Base-by-base conservation (phyloP, 1,140 invertebrate species). In the Drosophila virilis region DNA sequence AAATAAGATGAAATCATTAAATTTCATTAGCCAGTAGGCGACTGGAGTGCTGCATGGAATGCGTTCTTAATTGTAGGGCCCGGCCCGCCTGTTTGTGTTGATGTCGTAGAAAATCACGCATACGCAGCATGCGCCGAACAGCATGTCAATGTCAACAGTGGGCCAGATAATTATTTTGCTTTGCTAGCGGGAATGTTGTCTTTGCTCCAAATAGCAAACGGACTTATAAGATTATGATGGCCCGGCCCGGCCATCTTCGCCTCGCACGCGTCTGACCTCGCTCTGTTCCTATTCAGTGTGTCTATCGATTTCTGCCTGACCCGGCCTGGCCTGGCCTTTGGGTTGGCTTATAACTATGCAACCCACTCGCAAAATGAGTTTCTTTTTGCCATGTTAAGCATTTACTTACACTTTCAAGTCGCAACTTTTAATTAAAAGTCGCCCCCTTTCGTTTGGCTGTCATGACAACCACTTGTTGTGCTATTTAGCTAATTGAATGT, bases 101-200 rank as follows among this genome's bases (percentile, higher is more conserved):
- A 40, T 73, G 40, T 54, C 54, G 42, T 73, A 50, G 43, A 54
- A 77, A 77, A 89, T 88, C 84, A 70, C 73, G 86, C 77, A 88
- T 77, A 83, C 83, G 84, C 80, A 79, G 52, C 61, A 52, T 78
- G 71, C 12, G 61, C 50, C 46, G 62, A 46, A 42, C 54, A 74
- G 68, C 77, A 89, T 73, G 80, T 84, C 83, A 88, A 88, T 88
- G 83, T 89, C 83, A 88, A 72, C 77, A 89, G 74, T 69, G 64
- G 17, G 73, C 69, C 57, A 89, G 61, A 89, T 83, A 88, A 89
- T 88, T 89, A 84, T 84, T 50, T 64, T 54, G 35, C 50, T 58
- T 58, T 52, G 46, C 48, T 72, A 48, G 35, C 28, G 51, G 42
- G 51, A 67, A 66, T 61, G 71, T 50, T 50, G 76, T 64, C 51